Percentiles rank a stretch among this genome's conserved stretches.
Evolutionary conservation across 2,888 invertebrate species (phyloP).

Genomic region (Luperina testacea): DNA sequence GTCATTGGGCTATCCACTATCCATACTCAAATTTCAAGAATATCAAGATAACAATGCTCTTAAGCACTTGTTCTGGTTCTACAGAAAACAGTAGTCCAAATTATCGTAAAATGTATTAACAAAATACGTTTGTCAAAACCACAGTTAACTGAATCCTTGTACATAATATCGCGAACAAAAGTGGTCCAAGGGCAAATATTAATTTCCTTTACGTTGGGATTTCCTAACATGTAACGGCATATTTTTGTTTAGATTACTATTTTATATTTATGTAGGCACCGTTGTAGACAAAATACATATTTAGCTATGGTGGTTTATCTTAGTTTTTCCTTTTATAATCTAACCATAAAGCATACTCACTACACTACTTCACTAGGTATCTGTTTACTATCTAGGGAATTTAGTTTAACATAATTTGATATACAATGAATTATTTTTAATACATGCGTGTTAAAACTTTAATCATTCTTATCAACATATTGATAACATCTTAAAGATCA

Average conservation of each 20-base stretch:
- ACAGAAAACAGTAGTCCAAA: background rate
- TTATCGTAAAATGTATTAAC: background rate
- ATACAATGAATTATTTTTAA: conserved; percentile 17
- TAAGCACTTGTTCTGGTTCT: background rate
- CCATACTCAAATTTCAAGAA: background rate
- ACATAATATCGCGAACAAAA: conserved; percentile 17
- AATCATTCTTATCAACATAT: conserved; percentile 32
- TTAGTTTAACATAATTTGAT: conserved; percentile 21
- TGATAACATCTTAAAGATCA: conserved; percentile 31
- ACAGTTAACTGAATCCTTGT: background rate
- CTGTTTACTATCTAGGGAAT: background rate
- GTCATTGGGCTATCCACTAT: background rate
- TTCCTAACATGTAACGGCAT: conserved; percentile 33
- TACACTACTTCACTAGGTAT: too few species aligned
- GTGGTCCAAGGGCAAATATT: conserved; percentile 36
- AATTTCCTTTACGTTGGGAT: conserved; percentile 43
- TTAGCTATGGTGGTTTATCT: conserved; percentile 7
- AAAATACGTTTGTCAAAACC: conserved; percentile 11
- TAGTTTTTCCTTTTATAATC: background rate
- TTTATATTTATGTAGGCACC: background rate
- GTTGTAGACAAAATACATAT: conserved; percentile 2
- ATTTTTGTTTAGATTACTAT: conserved; percentile 14
- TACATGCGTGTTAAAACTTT: background rate
- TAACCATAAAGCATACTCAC: background rate
- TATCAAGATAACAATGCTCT: background rate